Conservation (phyloP, 2,888 invertebrate species). For the Nymphalis urticae region DNA sequence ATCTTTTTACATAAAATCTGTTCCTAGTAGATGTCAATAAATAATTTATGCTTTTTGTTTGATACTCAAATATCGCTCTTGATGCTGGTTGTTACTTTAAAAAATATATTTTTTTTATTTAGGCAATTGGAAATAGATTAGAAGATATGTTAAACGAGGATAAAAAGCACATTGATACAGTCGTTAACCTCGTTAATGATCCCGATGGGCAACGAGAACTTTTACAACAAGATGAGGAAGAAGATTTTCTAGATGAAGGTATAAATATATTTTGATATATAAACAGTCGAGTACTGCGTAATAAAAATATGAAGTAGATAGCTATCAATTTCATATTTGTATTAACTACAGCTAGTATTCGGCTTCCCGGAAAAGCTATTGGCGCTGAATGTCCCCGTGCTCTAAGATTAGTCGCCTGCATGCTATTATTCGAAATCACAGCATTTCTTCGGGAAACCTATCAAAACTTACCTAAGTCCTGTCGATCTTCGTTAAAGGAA, state of each 20-base stretch:
- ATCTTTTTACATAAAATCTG: no score
- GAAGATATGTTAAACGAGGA: slow-evolving; percentile 95
- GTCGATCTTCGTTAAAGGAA: slow-evolving; percentile 87
- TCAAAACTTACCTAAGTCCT: slow-evolving; percentile 89
- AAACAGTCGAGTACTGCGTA: neutral
- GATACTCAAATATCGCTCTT: no score
- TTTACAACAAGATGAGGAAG: slow-evolving; percentile 93
- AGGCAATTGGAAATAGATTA: slow-evolving; percentile 91
- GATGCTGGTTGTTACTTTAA: no score
- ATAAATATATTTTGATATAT: slow-evolving; percentile 22
- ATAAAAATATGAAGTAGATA: neutral
- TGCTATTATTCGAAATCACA: slow-evolving; percentile 97
- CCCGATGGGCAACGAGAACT: slow-evolving; percentile 90
- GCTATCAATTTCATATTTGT: neutral
- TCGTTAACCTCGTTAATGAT: slow-evolving; percentile 86
- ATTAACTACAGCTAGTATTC: slow-evolving; percentile 82
- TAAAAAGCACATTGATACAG: slow-evolving; percentile 85
- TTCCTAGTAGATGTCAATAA: no score
- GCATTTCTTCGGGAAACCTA: slow-evolving; percentile 98
- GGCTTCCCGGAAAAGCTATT: slow-evolving; percentile 79
- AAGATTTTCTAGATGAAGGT: slow-evolving; percentile 99
- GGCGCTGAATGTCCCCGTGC: slow-evolving; percentile 94
- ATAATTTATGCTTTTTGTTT: no score
- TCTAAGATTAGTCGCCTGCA: slow-evolving; percentile 95
- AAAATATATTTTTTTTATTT: slow-evolving; percentile 10